Evolutionary conservation across 2,797 vertebrate species (phyloP), one percentile per base, ranked within the genome.

Genomic region (Rhadinocentrus ornatus): DNA sequence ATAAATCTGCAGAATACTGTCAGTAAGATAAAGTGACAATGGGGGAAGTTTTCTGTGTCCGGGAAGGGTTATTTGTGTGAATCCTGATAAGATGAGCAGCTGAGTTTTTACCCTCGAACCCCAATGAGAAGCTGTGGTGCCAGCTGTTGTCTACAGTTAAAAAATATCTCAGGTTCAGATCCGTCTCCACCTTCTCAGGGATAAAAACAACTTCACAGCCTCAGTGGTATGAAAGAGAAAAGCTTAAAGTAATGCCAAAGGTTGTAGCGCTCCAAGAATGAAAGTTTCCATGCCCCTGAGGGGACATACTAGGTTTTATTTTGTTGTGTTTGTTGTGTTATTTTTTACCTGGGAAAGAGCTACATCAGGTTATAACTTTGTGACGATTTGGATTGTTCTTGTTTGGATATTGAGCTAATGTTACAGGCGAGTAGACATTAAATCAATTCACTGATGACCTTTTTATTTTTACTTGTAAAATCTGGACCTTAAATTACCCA

Each of bases 21-120:
- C 26, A 31, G 53, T 22, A 34, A 54, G 55, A 31, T 75, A 46
- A 64, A 63, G 69, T 81, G 78, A 68, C 65, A 10, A 22, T 11
- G 41, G 26, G 52, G 27, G 34, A 37, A 31, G n/a, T 44, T 62
- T 46, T 34, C 22, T 52, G n/a, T 55, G 44, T 34, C 54, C 55
- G 61, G 6, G 24, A 18, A 24, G 35, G 35, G 63, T 32, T 66
- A 84, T 73, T 75, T 55, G 60, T 68, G 60, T 26, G 3, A 76
- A 66, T 71, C 50, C 58, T 2, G 7, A 85, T 62, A 85, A 84
- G 71, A 86, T 86, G 55, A 81, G 71, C 78, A 86, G 83, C 82
- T 83, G 84, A 84, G 24, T n/a, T n/a, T n/a, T n/a, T n/a, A n/a
- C n/a, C 5, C 24, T 63, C 46, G 31, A 50, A 26, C 54, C 31